Conservation (phyloP, 2,113 vertebrate species). For the Aldabrachelys gigantea region DNA sequence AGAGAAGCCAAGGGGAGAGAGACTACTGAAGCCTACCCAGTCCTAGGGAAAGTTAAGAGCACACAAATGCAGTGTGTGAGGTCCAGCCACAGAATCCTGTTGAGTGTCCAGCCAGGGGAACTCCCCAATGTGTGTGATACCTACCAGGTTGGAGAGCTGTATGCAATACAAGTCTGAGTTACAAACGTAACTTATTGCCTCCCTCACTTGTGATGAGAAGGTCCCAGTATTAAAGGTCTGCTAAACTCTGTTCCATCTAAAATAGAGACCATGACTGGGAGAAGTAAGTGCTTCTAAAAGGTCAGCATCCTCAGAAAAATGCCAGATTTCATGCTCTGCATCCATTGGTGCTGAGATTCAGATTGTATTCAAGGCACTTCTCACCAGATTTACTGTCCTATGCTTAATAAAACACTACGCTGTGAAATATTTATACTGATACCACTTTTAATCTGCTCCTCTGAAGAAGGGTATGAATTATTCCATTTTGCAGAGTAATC, state of each 20-base stretch:
- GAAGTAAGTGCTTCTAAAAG: neutral
- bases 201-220: no score
- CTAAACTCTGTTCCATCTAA: neutral
- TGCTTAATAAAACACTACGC: neutral
- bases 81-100: neutral
- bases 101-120: neutral
- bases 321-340: neutral
- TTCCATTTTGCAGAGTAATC: neutral
- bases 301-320: neutral
- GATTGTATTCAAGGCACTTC: neutral
- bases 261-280: neutral
- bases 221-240: neutral
- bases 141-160: neutral
- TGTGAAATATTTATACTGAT: neutral
- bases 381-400: neutral
- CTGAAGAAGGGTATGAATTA: neutral
- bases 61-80: neutral
- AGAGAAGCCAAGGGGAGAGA: neutral
- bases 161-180: neutral
- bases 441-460: neutral
- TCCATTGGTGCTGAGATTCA: neutral
- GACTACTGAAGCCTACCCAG: neutral
- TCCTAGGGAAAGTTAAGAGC: neutral
- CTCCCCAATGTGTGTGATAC: neutral
- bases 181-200: no score